Percentiles rank a stretch among this genome's conserved stretches.
Evolutionary conservation across 2,888 invertebrate genomes (phyloP).

Genomic region (Brassicogethes aeneus): DNA sequence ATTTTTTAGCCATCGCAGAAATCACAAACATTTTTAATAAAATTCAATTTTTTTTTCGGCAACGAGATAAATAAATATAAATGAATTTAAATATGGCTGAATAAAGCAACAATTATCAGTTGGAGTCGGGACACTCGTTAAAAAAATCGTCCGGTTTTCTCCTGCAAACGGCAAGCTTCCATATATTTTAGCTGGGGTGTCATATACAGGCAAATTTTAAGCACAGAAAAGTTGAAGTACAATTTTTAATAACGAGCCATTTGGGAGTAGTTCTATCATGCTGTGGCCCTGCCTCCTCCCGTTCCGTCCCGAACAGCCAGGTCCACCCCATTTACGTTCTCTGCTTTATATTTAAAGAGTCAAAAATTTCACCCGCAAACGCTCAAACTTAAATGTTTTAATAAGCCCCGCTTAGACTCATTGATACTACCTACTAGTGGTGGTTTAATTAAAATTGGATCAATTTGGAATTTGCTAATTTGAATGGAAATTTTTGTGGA

Average conservation of each 20-base stretch:
- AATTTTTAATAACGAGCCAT: slow-evolving; percentile 37
- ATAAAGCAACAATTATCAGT: background rate
- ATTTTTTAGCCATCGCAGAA: too few species aligned
- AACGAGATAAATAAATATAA: too few species aligned
- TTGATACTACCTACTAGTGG: background rate
- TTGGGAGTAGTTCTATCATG: slow-evolving; percentile 31
- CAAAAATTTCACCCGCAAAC: slow-evolving; percentile 6
- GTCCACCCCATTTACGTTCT: slow-evolving; percentile 11
- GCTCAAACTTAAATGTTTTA: background rate
- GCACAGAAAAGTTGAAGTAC: slow-evolving; percentile 33
- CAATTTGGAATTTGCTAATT: too few species aligned
- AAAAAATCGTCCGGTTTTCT: slow-evolving; percentile 15
- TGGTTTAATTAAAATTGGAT: too few species aligned
- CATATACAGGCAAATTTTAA: slow-evolving; percentile 33
- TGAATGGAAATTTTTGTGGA: too few species aligned
- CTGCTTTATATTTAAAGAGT: slow-evolving; percentile 13
- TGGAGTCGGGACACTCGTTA: slow-evolving; percentile 11
- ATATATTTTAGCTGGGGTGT: slow-evolving; percentile 23
- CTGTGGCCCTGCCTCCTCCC: slow-evolving; percentile 22
- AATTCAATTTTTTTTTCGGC: too few species aligned
- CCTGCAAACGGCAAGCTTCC: slow-evolving; percentile 13
- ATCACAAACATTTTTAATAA: too few species aligned
- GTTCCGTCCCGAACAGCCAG: slow-evolving; percentile 13
- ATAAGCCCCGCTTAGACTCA: background rate
- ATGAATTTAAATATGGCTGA: too few species aligned